These are phyloP conservation scores for Calosoma granatense DNA, from an alignment of 1,140 invertebrate species.

Conservation along the genomic window DNA sequence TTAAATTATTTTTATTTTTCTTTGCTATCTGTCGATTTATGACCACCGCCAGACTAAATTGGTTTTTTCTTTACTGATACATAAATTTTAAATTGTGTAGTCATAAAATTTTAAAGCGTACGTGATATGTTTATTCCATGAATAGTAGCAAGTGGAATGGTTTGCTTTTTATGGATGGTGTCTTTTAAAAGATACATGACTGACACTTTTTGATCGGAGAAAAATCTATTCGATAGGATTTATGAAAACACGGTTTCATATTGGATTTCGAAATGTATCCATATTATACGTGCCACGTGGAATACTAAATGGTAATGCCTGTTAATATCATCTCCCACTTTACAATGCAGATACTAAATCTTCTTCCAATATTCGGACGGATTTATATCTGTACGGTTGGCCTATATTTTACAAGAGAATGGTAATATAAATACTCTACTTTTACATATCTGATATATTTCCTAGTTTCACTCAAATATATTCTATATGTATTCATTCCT, in stretches of 20 bases:
- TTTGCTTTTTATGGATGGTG: not conserved
- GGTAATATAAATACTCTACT: too few species aligned
- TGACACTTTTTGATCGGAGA: not conserved
- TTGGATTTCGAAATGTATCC: not conserved
- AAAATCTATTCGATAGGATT: not conserved
- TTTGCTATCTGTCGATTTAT: not conserved
- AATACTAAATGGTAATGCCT: too few species aligned
- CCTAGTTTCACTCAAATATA: too few species aligned
- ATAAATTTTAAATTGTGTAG: constrained; percentile 8
- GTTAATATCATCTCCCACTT: too few species aligned
- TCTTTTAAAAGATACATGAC: constrained; percentile 5
- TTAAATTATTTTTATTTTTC: constrained; percentile 1
- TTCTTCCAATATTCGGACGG: too few species aligned
- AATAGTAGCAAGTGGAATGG: not conserved
- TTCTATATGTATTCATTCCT: too few species aligned
- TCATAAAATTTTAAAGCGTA: constrained; percentile 8
- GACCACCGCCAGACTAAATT: not conserved
- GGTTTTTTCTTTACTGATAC: constrained; percentile 5
- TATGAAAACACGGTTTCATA: not conserved
- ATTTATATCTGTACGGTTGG: too few species aligned
- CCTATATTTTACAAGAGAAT: too few species aligned
- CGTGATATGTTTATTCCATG: constrained; percentile 9
- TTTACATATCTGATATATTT: too few species aligned
- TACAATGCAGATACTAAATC: too few species aligned
- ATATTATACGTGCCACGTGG: too few species aligned